Evolutionary conservation across 2,888 invertebrate genomes (phyloP), one percentile per base, ranked within the genome.

Genomic region (Morinoia aosen): DNA sequence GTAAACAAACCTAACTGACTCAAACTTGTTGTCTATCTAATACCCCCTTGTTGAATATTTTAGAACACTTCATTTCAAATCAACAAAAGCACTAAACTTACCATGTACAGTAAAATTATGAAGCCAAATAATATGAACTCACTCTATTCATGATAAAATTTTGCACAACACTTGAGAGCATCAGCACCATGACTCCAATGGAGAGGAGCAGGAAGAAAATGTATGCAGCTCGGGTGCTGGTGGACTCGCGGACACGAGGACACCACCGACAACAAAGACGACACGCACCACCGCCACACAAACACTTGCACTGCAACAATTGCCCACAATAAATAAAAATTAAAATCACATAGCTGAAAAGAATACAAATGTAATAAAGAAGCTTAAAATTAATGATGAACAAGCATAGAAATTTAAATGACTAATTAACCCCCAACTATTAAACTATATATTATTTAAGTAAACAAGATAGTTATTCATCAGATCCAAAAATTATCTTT

Each of bases 171-270:
- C 97, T 97, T n/a, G 97, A 97, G 88, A 97, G 97, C 97, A 97
- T 97, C 58, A 97, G 96, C 96, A 97, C 97, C 96, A 97, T 97
- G 56, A 97, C 97, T 7, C 97, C 96, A 48, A 97, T 97, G 33
- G 97, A 97, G 4, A 97, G 94, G 10, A 97, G 96, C 5, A 97
- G 97, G 95, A 97, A 97, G 8, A 97, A 64, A 0, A 97, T 97
- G 97, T 97, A 97, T 97, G 97, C 97, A 40, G 97, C 96, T 16
- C 97, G 97, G 33, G 97, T 97, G 33, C 97, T 97, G 40, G 97
- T 97, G 0, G 97, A 97, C 96, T 97, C 97, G 95, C 97, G 97
- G 95, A 97, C 97, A 39, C 97, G 97, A 10, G 97, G 97, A 19
- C 97, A 97, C 58, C 97, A 97, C 16, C 97, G 96, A 96, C 97